phyloP scores from a whole-genome alignment of 2,797 vertebrate genomes.

The Tarsius wallacei region DNA sequence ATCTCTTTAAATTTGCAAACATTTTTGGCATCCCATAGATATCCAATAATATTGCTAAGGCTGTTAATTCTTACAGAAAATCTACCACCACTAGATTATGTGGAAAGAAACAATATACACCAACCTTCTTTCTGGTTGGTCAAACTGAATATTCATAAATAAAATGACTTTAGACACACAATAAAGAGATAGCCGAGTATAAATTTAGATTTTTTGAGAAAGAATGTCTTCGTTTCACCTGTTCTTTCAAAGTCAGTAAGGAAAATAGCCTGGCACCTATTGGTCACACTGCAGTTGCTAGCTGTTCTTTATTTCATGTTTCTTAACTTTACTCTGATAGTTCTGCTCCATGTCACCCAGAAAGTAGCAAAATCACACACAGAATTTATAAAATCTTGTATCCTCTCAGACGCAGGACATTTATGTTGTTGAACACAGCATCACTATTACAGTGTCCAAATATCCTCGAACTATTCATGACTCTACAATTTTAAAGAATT shows the following conservation, averaged over 20 bases:
- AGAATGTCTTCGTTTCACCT: neutral
- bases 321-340: neutral
- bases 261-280: neutral
- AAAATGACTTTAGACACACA: neutral
- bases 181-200: neutral
- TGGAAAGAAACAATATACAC: neutral
- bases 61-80: neutral
- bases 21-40: no score
- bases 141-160: neutral
- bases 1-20: no score
- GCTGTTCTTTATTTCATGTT: neutral
- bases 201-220: neutral
- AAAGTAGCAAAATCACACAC: neutral
- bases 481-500: neutral
- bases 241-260: neutral
- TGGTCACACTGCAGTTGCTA: neutral
- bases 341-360: neutral
- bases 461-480: neutral
- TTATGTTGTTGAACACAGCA: neutral
- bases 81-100: neutral
- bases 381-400: neutral
- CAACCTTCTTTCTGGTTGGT: neutral
- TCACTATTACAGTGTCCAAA: neutral
- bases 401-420: neutral
- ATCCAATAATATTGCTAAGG: neutral